phyloP scores from a whole-genome alignment of 2,888 invertebrate species.

The Scaptodrosophila latifasciaeformis region DNA sequence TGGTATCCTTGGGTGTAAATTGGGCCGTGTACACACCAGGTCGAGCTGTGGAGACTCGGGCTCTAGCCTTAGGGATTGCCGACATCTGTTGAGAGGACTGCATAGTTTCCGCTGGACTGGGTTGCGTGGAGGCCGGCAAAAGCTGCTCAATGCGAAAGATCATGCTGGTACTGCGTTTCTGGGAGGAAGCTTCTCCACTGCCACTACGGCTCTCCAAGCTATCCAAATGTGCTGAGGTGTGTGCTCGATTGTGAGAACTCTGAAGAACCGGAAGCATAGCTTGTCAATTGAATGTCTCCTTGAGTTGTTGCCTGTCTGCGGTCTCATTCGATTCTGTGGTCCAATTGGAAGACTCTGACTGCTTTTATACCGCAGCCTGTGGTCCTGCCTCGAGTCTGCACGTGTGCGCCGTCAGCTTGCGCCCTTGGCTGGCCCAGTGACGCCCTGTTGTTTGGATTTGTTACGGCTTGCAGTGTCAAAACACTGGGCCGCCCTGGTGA shows the following conservation, averaged over 20 bases:
- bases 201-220: constrained; percentile 26
- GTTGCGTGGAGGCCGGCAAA: constrained; percentile 32
- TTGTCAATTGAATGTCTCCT: not conserved
- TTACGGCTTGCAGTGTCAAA: constrained; percentile 72
- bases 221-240: constrained; percentile 60
- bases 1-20: constrained; percentile 65
- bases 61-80: too few species aligned
- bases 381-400: constrained; percentile 15
- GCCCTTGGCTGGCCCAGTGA: constrained; percentile 43
- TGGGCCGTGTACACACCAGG: constrained; percentile 67
- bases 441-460: constrained; percentile 58
- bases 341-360: constrained; percentile 67
- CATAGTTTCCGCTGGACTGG: not conserved
- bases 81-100: not conserved
- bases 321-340: constrained; percentile 67
- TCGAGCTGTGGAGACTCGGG: too few species aligned
- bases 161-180: constrained; percentile 66
- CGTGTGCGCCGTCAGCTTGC: constrained; percentile 39
- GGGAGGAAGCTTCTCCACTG: too few species aligned
- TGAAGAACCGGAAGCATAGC: constrained; percentile 56
- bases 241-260: too few species aligned
- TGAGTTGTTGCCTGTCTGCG: constrained; percentile 51
- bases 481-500: constrained; percentile 49
- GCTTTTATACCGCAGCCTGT: constrained; percentile 65
- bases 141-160: constrained; percentile 66